A percentile compares a stretch with the other conserved stretches of the same genome.
phyloP scores from a whole-genome alignment of 1,140 invertebrate species.

The Pectinophora gossypiella region DNA sequence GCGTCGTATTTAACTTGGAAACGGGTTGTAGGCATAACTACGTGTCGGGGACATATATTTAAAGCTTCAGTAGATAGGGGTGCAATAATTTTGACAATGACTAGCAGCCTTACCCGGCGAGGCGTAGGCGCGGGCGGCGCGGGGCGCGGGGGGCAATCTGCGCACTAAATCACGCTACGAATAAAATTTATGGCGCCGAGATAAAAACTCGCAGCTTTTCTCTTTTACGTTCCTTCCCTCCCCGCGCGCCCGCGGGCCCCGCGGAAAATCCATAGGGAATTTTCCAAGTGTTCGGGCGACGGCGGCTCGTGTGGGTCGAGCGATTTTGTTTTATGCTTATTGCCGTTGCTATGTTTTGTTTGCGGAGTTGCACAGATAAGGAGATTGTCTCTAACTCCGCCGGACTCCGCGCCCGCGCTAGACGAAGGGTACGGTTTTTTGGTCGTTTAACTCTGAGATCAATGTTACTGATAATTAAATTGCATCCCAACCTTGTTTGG shows the following conservation, averaged over 20 bases:
- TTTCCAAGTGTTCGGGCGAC: constrained; percentile 72
- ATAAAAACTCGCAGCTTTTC: constrained; percentile 78
- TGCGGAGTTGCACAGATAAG: constrained; percentile 66
- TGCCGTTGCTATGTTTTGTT: constrained; percentile 70
- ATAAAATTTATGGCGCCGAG: constrained; percentile 77
- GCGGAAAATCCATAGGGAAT: constrained; percentile 74
- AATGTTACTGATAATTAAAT: no score
- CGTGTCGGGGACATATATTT: constrained; percentile 71
- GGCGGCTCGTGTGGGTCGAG: constrained; percentile 66
- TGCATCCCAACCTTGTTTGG: no score
- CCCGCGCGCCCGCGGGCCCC: constrained; percentile 25
- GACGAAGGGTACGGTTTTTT: background rate
- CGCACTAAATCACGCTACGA: constrained; percentile 77
- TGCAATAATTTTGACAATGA: constrained; percentile 76
- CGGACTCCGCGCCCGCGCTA: constrained; percentile 19
- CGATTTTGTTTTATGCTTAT: constrained; percentile 74
- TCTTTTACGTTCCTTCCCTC: constrained; percentile 74
- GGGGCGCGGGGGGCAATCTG: constrained; percentile 69
- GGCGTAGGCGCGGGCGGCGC: constrained; percentile 65
- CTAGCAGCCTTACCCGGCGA: constrained; percentile 70
- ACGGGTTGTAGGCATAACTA: constrained; percentile 60
- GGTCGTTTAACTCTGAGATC: no score
- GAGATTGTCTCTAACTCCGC: constrained; percentile 39
- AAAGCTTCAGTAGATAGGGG: constrained; percentile 74
- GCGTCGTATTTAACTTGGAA: constrained; percentile 34